Base-by-base conservation (phyloP, 2,113 vertebrate species). In the Perccottus glenii region DNA sequence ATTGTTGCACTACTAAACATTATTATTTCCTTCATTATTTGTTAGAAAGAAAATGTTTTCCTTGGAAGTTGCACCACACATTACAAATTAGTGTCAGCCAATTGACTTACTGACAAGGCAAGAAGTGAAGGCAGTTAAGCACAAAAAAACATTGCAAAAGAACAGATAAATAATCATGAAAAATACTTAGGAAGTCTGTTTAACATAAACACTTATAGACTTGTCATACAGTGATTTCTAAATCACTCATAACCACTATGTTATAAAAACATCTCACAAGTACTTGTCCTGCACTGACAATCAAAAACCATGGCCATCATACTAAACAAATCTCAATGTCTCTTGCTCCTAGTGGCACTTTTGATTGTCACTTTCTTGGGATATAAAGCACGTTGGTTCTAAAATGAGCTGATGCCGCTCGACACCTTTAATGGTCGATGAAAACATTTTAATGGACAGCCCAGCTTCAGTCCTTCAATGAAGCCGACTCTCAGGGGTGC, bases 361-460 rank as follows among this genome's bases (percentile, higher is more conserved):
- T 70, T 84, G 91, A 93, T 92, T 93, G 88, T 92, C 91, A 86
- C 76, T 84, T 87, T 77, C 64, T 61, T 64, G 42, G 75, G 74
- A 27, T 80, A 77, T 89, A 88, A 92, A 91, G 87, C 91, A 89
- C 77, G 80, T 85, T 85, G 89, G 85, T 90, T 91, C 71, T 73
- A 76, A 71, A 87, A 77, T 59, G 65, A 67, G 69, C 44, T 59
- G 45, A 45, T 55, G 49, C 61, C 43, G 53, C 76, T 68, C 9
- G 33, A 71, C 32, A 73, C 60, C 60, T 71, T 51, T 73, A 67
- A 65, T 67, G 67, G 75, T 80, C 49, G 79, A 61, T 65, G 42
- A 72, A 35, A 68, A 59, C 7, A 52, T 70, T 62, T 70, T 32
- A 65, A 45, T 32, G 36, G n/a, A 11, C 35, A 70, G 64, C 66